Evolutionary conservation across 2,797 vertebrate genomes (phyloP).

Genomic region (Diplodus sargus): DNA sequence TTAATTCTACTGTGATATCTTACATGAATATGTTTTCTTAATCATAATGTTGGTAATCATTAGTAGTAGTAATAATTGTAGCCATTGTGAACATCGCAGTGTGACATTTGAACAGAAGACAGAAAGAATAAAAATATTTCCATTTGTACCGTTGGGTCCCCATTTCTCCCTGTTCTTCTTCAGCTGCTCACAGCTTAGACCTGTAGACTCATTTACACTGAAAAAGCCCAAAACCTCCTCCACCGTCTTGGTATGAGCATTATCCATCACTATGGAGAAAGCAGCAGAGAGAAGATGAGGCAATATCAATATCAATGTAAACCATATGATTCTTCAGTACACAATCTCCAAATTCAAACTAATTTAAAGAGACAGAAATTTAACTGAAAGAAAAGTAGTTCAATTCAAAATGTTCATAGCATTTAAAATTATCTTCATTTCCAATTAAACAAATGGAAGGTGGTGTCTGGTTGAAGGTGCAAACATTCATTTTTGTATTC

Average conservation of each 20-base stretch:
- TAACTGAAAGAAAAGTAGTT: not conserved
- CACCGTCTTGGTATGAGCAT: constrained; percentile 88
- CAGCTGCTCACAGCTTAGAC: constrained; percentile 86
- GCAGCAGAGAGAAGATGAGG: not conserved
- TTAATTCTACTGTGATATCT: not conserved
- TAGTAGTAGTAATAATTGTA: not conserved
- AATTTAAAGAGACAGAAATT: not conserved
- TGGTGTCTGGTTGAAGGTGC: not conserved
- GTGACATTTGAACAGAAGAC: constrained; percentile 2
- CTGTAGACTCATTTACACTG: constrained; percentile 85
- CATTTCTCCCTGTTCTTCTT: constrained; percentile 85
- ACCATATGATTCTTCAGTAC: no score
- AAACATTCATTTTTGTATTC: not conserved
- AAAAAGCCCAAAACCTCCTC: constrained; percentile 87
- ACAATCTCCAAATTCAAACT: not conserved
- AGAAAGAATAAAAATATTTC: not conserved
- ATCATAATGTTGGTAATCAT: not conserved
- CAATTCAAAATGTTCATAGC: not conserved
- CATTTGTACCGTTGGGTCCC: constrained; percentile 84
- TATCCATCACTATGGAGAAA: constrained; percentile 82
- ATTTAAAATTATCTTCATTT: not conserved
- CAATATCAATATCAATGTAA: not conserved
- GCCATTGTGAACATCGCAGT: not conserved
- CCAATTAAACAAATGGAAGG: not conserved
- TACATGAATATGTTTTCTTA: not conserved